Percentiles rank a stretch among this genome's conserved stretches.
Evolutionary conservation across 30 jellyfish, hydroid and myxozoan genomes (phyloP).

Genomic region (Morbakka virulenta): DNA sequence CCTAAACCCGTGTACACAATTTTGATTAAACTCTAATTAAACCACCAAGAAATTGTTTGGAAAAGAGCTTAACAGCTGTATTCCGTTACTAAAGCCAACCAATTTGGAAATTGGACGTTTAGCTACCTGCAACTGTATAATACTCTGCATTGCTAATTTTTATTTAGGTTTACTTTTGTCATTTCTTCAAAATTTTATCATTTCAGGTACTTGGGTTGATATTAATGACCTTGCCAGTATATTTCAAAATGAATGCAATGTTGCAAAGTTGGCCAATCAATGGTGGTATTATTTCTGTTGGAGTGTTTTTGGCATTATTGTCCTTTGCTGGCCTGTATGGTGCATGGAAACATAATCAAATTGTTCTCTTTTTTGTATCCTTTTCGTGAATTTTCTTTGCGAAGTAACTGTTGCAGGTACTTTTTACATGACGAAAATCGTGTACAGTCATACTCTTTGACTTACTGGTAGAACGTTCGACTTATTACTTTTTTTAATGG

Average conservation of each 20-base stretch:
- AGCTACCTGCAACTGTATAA: too few relatives aligned
- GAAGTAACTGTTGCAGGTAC: neutral
- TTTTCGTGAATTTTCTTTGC: neutral
- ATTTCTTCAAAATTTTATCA: neutral
- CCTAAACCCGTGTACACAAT: too few relatives aligned
- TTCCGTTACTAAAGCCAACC: too few relatives aligned
- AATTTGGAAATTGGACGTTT: too few relatives aligned
- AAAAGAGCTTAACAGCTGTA: too few relatives aligned
- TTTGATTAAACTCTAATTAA: too few relatives aligned
- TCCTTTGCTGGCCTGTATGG: conserved; percentile 93
- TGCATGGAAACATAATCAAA: conserved; percentile 83
- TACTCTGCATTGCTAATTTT: too few relatives aligned
- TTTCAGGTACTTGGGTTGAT: conserved; percentile 81
- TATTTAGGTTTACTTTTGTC: too few relatives aligned
- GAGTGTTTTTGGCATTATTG: conserved; percentile 65
- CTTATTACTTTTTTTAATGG: neutral
- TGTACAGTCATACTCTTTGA: neutral
- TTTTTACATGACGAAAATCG: neutral
- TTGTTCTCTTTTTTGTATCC: conserved; percentile 95
- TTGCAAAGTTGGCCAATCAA: conserved; percentile 95
- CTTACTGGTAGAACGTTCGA: neutral
- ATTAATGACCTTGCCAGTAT: conserved; percentile 86
- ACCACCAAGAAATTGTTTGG: too few relatives aligned
- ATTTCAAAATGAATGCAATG: conserved; percentile 70
- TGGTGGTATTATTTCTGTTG: conserved; percentile 96